Base-by-base conservation (phyloP, 1,140 invertebrate species). In the Thaumatotibia leucotreta region DNA sequence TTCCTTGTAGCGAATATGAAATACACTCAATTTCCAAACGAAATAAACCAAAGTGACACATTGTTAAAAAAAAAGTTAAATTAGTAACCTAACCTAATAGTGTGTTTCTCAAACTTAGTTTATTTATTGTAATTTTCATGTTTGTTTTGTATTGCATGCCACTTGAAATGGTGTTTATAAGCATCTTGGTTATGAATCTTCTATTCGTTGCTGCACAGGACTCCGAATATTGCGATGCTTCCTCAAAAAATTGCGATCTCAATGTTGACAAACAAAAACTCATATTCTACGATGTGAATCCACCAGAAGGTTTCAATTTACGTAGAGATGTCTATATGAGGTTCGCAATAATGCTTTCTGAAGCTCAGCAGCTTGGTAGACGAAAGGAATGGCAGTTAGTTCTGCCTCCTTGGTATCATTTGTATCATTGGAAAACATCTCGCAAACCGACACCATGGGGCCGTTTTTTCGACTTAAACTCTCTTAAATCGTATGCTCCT, bases 261-360 rank as follows among this genome's bases (percentile, higher is more conserved):
- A 66, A 70, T 32, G 1, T 9, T 4, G 17, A 64, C 10, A 24
- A 65, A n/a, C 58, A 65, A 65, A 81, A 74, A 70, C 50, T 64
- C 5, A 63, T 98, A 63, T 92, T 99, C 24, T 99, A 99, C 88
- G 97, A 99, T 90, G 95, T 99, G 0, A 99, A 99, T 91, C 95
- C 94, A 17, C 95, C 96, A 1, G 98, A 99, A 93, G 98, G 98
- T 0, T 99, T 99, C 82, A 99, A 99, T 92, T 92, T 99, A 66
- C 92, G 98, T 61, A 92, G 98, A 68, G 98, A 99, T 93, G 98
- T 99, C 8, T 99, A 98, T 76, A 94, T 99, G 90, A 92, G 98
- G 77, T 92, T 99, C 75, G 97, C 98, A 10, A 95, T 96, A 62
- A 94, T 98, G 74, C 92, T 97, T 0, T 92, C 79, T 93, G 77